Conservation (phyloP, 2,113 vertebrate genomes). For the Pseudorectes ferrugineus region DNA sequence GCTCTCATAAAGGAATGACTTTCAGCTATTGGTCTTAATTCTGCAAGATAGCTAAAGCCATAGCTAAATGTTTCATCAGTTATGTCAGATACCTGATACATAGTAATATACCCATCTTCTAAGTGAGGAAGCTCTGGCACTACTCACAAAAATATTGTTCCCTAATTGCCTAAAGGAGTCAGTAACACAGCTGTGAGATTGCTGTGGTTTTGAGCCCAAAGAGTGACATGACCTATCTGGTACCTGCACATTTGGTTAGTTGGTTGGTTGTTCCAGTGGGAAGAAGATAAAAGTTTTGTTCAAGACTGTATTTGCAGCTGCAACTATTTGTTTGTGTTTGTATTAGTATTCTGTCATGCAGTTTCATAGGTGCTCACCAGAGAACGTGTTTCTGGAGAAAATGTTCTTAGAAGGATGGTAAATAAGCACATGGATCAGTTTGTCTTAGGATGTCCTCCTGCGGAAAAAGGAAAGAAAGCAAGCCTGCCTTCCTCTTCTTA, state of each 20-base stretch:
- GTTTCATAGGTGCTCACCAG: not conserved
- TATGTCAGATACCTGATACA: not conserved
- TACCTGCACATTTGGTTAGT: not conserved
- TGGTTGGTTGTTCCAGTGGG: not conserved
- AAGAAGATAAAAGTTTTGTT: not conserved
- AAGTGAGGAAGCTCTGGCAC: not conserved
- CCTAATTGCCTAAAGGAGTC: not conserved
- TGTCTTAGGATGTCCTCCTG: not conserved
- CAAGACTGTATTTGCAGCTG: not conserved
- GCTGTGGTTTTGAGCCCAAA: not conserved
- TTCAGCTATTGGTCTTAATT: not conserved
- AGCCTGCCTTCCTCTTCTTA: not conserved
- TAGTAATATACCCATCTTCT: not conserved
- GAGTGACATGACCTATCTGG: not conserved
- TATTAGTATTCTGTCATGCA: not conserved
- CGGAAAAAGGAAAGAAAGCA: not conserved
- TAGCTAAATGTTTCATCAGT: not conserved
- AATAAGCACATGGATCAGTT: not conserved
- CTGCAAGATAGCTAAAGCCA: not conserved
- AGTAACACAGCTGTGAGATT: not conserved
- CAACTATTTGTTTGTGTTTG: not conserved
- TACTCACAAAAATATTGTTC: not conserved
- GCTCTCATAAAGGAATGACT: not conserved
- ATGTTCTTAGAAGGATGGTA: not conserved
- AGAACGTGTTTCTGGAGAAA: not conserved